Conservation (phyloP, 1,140 invertebrate genomes). For the Trinorchestia longiramus region DNA sequence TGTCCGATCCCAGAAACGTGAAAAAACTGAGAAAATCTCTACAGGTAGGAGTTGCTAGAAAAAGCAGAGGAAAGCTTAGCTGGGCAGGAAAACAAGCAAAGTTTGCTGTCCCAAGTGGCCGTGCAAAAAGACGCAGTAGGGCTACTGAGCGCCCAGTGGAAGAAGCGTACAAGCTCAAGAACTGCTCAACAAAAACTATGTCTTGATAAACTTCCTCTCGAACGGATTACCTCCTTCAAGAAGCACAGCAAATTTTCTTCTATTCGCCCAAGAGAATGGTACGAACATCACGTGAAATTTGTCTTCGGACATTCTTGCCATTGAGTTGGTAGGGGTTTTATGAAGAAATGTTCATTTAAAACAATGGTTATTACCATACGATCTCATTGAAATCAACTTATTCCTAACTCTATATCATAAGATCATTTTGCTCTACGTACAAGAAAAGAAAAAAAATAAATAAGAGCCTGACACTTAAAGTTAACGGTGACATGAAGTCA, state of each 20-base stretch:
- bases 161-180: neutral
- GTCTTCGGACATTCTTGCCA: neutral
- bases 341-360: neutral
- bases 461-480: too few relatives aligned
- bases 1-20: neutral
- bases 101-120: neutral
- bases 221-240: neutral
- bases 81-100: neutral
- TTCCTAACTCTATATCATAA: too few relatives aligned
- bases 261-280: neutral
- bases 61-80: neutral
- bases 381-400: too few relatives aligned
- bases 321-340: neutral
- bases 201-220: neutral
- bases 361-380: neutral
- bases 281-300: neutral
- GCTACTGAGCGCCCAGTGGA: neutral
- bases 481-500: too few relatives aligned
- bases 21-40: neutral
- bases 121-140: neutral
- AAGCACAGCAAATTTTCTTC: neutral
- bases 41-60: neutral
- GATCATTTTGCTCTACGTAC: too few relatives aligned
- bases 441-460: too few relatives aligned
- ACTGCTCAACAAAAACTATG: neutral